A percentile compares a stretch with the other conserved stretches of the same genome.
Conservation (phyloP, 2,888 invertebrate genomes). For the Chirona hameri region DNA sequence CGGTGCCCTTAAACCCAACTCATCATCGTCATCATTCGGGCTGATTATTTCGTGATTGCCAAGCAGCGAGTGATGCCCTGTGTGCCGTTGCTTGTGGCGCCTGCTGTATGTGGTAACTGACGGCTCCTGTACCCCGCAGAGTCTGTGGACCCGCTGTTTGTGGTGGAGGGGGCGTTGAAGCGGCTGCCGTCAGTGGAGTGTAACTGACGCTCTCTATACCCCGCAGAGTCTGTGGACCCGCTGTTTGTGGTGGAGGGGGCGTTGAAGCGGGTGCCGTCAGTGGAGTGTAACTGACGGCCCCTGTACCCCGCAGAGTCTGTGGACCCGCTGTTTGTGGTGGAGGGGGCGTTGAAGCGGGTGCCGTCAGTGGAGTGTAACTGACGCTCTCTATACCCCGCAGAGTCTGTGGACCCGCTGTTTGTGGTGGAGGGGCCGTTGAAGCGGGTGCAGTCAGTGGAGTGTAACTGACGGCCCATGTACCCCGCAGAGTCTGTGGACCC, state of each 20-base stretch:
- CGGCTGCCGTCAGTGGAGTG: constrained; percentile 27
- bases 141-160: constrained; percentile 35
- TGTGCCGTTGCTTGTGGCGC: too few species aligned
- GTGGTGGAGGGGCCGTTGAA: constrained; percentile 37
- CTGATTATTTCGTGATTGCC: too few species aligned
- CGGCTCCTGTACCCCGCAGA: not conserved
- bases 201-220: not conserved
- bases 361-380: not conserved
- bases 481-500: constrained; percentile 34
- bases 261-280: constrained; percentile 29
- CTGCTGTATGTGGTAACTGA: too few species aligned
- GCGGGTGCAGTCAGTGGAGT: constrained; percentile 7
- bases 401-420: constrained; percentile 36
- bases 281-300: not conserved
- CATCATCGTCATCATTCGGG: too few species aligned
- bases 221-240: constrained; percentile 35
- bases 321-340: constrained; percentile 35
- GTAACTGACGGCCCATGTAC: too few species aligned
- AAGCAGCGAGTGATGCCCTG: too few species aligned
- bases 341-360: constrained; percentile 34
- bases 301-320: constrained; percentile 28
- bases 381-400: constrained; percentile 5
- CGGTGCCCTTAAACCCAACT: too few species aligned
- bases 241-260: constrained; percentile 38
- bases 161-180: constrained; percentile 35